Percentiles rank a stretch among this genome's conserved stretches.
These are phyloP conservation scores for Apotomis betuletana DNA, from an alignment of 2,888 invertebrate genomes.

Conservation along the genomic window DNA sequence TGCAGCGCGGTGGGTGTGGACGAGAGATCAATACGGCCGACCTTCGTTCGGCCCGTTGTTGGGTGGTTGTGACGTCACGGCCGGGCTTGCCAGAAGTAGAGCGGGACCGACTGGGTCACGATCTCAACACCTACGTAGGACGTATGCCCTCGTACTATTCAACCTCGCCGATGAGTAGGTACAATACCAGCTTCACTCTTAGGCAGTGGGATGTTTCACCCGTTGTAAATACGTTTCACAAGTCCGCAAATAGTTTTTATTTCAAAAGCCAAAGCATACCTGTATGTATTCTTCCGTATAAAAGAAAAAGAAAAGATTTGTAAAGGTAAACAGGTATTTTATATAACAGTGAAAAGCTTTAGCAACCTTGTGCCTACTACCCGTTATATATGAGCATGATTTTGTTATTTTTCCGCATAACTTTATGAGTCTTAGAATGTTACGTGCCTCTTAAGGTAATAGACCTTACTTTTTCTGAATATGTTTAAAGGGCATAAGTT, in stretches of 20 bases:
- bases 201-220: not conserved
- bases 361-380: not conserved
- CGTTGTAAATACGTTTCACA: not conserved
- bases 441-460: slow-evolving; percentile 7
- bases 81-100: slow-evolving; percentile 56
- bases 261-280: not conserved
- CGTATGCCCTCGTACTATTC: slow-evolving; percentile 20
- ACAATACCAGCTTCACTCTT: not conserved
- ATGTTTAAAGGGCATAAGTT: slow-evolving; percentile 7
- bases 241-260: not conserved
- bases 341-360: not conserved
- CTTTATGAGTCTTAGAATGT: not conserved
- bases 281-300: not conserved
- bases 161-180: slow-evolving; percentile 12
- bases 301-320: not conserved
- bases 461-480: slow-evolving; percentile 15
- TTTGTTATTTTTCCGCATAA: slow-evolving; percentile 15
- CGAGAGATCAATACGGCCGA: slow-evolving; percentile 77
- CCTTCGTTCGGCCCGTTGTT: slow-evolving; percentile 70
- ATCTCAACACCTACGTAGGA: slow-evolving; percentile 49
- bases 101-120: slow-evolving; percentile 59
- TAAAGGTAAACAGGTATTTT: not conserved
- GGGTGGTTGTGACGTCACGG: slow-evolving; percentile 72
- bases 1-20: slow-evolving; percentile 57
- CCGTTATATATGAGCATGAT: not conserved